Percentiles rank a stretch among this genome's conserved stretches.
Conservation (phyloP, 2,888 invertebrate species). For the Drosophila flavopinicola region DNA sequence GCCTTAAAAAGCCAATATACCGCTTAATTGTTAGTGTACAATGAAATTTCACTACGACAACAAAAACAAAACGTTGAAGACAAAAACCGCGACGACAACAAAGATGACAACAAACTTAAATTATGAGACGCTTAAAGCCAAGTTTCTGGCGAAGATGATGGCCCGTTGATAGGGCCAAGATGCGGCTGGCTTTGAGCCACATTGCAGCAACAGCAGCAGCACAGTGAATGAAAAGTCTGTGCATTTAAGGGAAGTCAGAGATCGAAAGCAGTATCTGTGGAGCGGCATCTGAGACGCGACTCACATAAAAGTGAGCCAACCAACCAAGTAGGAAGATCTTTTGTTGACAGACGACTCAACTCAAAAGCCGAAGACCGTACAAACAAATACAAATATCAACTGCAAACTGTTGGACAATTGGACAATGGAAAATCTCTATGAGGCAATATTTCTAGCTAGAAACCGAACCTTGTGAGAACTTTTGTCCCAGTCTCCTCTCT, state of each 20-base stretch:
- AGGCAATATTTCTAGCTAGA: slow-evolving; percentile 55
- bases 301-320: slow-evolving; percentile 21
- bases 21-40: background rate
- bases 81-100: slow-evolving; percentile 52
- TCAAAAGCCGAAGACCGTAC: slow-evolving; percentile 13
- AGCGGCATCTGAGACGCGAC: slow-evolving; percentile 56
- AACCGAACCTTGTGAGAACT: slow-evolving; percentile 25
- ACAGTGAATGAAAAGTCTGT: slow-evolving; percentile 68
- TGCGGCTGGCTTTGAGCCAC: slow-evolving; percentile 50
- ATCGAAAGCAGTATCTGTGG: slow-evolving; percentile 47
- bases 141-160: slow-evolving; percentile 73
- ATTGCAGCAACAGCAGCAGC: slow-evolving; percentile 29
- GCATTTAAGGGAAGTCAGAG: slow-evolving; percentile 60
- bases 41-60: slow-evolving; percentile 38
- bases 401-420: slow-evolving; percentile 19
- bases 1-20: background rate
- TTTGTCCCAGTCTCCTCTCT: slow-evolving; percentile 6
- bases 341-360: slow-evolving; percentile 4
- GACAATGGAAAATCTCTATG: slow-evolving; percentile 57
- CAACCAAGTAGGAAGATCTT: slow-evolving; percentile 8
- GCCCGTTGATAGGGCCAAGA: slow-evolving; percentile 46
- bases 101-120: slow-evolving; percentile 69
- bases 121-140: slow-evolving; percentile 68
- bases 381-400: slow-evolving; percentile 11
- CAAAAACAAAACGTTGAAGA: slow-evolving; percentile 6